A percentile compares a stretch with the other conserved stretches of the same genome.
phyloP scores from a whole-genome alignment of 2,888 invertebrate species.

The Perithous albicinctus region DNA sequence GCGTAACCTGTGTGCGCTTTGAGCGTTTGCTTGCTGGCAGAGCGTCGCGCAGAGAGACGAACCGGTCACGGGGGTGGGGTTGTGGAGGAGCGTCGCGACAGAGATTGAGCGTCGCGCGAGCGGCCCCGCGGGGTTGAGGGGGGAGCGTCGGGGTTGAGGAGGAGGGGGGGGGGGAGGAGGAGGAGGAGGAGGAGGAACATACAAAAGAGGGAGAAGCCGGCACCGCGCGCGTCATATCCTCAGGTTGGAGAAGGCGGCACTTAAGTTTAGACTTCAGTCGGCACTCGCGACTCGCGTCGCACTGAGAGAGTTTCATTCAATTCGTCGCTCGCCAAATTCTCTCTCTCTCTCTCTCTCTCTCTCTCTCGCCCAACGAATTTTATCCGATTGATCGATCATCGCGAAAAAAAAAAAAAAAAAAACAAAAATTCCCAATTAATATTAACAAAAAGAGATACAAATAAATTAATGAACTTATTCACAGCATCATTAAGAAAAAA shows the following conservation, averaged over 20 bases:
- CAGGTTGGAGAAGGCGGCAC: conserved; percentile 82
- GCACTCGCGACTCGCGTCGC: conserved; percentile 81
- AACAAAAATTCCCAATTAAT: neutral
- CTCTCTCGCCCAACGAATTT: conserved; percentile 18
- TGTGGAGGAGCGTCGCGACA: conserved; percentile 30
- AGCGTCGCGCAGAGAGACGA: conserved; percentile 15
- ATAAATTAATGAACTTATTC: neutral
- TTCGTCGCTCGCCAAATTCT: conserved; percentile 36
- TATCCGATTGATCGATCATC: neutral
- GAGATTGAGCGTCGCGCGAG: conserved; percentile 27
- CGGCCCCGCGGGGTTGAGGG: neutral
- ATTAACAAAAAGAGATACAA: neutral
- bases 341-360: no score
- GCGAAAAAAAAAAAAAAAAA: conserved; percentile 1
- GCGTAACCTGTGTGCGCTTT: conserved; percentile 17
- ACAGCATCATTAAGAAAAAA: neutral
- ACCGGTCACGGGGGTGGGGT: conserved; percentile 20
- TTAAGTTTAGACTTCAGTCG: conserved; percentile 83
- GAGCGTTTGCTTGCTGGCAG: neutral
- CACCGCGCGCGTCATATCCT: conserved; percentile 77
- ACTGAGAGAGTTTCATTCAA: conserved; percentile 72
- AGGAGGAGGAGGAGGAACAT: no score
- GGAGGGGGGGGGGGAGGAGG: conserved; percentile 38
- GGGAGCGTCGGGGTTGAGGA: conserved; percentile 17
- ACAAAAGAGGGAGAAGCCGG: conserved; percentile 70